Base-by-base conservation (phyloP, 2,797 vertebrate genomes). In the Erpetoichthys calabaricus region DNA sequence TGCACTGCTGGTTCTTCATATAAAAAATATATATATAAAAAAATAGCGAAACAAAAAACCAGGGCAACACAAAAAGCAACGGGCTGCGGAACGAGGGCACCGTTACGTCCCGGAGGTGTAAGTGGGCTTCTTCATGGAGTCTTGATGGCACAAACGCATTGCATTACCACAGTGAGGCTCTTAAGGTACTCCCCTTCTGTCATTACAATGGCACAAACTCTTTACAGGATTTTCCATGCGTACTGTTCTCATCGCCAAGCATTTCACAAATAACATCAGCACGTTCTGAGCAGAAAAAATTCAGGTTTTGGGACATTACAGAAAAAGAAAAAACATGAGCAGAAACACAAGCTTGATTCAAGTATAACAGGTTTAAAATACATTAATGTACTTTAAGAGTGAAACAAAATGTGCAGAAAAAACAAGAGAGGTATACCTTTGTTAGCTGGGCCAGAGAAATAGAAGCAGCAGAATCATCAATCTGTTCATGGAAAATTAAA, bases 401-500 rank as follows among this genome's bases (percentile, higher is more conserved):
- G 3, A 1, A 49, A 60, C 49, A 58, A 45, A 49, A 8, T 25
- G 25, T 25, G 25, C n/a, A 8, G 47, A 58, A 45, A 42, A 45
- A 63, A 67, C 63, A 72, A 57, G 60, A 57, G 65, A 55, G 63
- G 75, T 78, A 77, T 96, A 98, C 96, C 96, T 96, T 90, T 65
- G 89, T 85, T 78, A 97, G 93, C 80, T 94, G 84, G 73, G 89
- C 87, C 80, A 91, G 77, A 72, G 89, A 82, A 82, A 89, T 86
- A 71, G 91, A 87, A 49, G 91, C 82, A 75, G 80, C 85, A 80
- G 87, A 87, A 82, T 88, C 86, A 77, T 90, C 89, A 85, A 92
- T 92, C 91, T 97, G 91, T 91, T 90, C 79, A 83, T 80, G 87
- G 86, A 82, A 89, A 89, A 91, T 87, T 86, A 85, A 91, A 87